Percentiles rank a stretch among this genome's conserved stretches.
These are phyloP conservation scores for Pocillopora verrucosa DNA, from an alignment of 64 coral and sea anemone species.

Conservation along the genomic window DNA sequence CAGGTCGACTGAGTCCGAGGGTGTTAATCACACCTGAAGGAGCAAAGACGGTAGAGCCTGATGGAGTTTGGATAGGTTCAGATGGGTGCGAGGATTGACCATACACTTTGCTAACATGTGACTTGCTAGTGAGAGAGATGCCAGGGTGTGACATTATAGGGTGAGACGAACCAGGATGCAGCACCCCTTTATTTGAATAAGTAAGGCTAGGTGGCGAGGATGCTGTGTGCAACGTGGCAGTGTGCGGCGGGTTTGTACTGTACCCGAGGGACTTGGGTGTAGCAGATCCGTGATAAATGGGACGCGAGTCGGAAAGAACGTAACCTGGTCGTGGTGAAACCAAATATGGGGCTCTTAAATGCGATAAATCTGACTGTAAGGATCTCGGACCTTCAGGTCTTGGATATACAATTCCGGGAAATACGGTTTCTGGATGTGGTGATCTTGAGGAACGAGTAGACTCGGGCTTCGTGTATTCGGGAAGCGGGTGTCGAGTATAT, in stretches of 20 bases:
- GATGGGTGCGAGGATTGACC: not conserved
- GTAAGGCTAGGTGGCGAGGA: not conserved
- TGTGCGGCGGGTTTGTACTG: not conserved
- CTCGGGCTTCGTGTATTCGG: slow-evolving; percentile 4
- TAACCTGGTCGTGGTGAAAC: not conserved
- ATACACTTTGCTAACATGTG: not conserved
- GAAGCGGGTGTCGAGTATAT: not conserved
- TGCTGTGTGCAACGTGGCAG: not conserved
- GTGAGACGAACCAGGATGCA: not conserved
- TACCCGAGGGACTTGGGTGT: not conserved
- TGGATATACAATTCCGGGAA: slow-evolving; percentile 15
- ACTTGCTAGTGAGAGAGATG: not conserved
- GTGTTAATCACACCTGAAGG: not conserved
- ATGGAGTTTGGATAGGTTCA: not conserved
- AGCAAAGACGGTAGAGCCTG: not conserved
- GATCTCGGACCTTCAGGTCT: slow-evolving; percentile 14
- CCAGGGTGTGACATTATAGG: not conserved
- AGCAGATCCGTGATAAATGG: not conserved
- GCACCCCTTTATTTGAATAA: not conserved
- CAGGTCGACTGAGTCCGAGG: not conserved
- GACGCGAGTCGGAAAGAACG: not conserved
- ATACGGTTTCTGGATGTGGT: not conserved
- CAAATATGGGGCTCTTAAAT: not conserved
- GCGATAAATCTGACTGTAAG: not conserved
- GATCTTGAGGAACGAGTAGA: slow-evolving; percentile 2